These are phyloP conservation scores for Petrocephalus microphthalmus DNA, from an alignment of 2,113 vertebrate genomes.

Conservation along the genomic window DNA sequence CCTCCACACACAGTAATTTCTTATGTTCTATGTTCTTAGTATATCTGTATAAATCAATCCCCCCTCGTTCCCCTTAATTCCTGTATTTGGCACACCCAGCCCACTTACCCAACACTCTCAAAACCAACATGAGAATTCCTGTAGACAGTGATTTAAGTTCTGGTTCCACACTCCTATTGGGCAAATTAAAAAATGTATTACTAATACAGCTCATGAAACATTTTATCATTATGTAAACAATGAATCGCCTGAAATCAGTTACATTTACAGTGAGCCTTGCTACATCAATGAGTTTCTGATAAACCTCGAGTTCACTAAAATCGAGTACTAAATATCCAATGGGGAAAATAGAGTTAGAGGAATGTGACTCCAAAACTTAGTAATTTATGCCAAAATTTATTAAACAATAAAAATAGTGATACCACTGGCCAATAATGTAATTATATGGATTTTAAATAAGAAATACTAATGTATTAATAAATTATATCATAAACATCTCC, in stretches of 20 bases:
- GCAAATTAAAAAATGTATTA: background rate
- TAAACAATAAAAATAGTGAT: background rate
- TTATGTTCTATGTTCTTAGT: too few relatives aligned
- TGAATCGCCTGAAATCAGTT: background rate
- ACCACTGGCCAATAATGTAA: background rate
- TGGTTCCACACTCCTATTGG: slow-evolving; percentile 31
- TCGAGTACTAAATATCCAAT: background rate
- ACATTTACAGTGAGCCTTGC: background rate
- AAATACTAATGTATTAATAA: background rate
- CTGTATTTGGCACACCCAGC: background rate
- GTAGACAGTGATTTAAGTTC: slow-evolving; percentile 22
- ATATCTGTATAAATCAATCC: background rate
- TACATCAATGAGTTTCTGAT: background rate
- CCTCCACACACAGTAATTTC: background rate
- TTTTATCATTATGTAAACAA: background rate
- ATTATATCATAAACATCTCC: background rate
- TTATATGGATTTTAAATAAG: background rate
- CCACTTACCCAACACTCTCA: slow-evolving; percentile 15
- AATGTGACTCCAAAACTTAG: background rate
- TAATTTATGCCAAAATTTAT: background rate
- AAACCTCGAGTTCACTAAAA: background rate
- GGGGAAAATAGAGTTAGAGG: background rate
- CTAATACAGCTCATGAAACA: background rate
- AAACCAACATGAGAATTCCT: slow-evolving; percentile 1
- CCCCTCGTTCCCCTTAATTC: background rate